These are phyloP conservation scores for Psittacula cyanocephala DNA, from an alignment of 2,113 vertebrate species.

Conservation along the genomic window DNA sequence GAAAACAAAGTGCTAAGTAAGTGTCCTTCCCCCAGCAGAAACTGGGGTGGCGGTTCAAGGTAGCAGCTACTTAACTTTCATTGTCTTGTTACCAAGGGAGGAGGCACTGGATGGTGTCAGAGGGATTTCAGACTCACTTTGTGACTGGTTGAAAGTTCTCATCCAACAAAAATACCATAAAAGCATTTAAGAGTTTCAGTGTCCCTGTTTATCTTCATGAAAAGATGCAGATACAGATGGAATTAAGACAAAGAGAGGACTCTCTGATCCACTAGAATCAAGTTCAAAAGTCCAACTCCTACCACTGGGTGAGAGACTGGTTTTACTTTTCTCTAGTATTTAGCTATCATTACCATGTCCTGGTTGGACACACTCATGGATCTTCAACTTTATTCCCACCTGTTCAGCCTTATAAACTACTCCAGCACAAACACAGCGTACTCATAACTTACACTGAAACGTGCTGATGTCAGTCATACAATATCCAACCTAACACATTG, in stretches of 20 bases:
- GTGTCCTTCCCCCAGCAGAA: not conserved
- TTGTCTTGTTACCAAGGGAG: not conserved
- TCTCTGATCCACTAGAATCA: not conserved
- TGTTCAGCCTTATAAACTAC: not conserved
- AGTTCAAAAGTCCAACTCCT: not conserved
- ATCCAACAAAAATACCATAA: not conserved
- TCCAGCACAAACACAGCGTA: not conserved
- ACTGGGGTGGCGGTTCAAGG: not conserved
- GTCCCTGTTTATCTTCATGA: not conserved
- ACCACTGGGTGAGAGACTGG: not conserved
- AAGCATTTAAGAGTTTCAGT: not conserved
- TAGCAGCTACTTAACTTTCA: not conserved
- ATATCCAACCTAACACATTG: not conserved
- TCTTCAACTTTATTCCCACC: not conserved
- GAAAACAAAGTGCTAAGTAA: not conserved
- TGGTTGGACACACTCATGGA: not conserved
- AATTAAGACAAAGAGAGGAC: not conserved
- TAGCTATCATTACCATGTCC: not conserved
- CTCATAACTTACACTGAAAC: not conserved
- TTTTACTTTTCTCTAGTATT: not conserved
- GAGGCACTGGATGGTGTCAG: rapidly evolving
- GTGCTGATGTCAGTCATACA: not conserved
- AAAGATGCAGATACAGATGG: not conserved
- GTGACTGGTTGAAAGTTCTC: not conserved
- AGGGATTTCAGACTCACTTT: not conserved